phyloP scores from a whole-genome alignment of 2,797 vertebrate genomes.

The Microhierax caerulescens region DNA sequence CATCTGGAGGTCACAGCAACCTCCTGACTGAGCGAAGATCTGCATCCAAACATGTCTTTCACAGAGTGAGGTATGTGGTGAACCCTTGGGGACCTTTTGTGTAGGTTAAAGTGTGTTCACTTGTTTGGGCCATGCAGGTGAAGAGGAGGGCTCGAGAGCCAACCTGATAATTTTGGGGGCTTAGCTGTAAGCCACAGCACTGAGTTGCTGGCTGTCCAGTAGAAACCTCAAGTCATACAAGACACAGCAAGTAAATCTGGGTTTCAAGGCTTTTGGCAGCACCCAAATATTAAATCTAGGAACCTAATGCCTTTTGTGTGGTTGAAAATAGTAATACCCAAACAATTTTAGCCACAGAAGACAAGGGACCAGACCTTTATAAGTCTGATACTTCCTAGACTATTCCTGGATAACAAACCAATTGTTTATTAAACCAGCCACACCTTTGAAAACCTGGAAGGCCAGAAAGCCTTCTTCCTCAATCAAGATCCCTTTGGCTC shows the following conservation, averaged over 20 bases:
- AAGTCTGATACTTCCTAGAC: neutral
- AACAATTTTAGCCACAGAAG: neutral
- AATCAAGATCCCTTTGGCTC: neutral
- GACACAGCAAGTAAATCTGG: neutral
- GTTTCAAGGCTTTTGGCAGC: neutral
- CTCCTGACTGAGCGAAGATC: neutral
- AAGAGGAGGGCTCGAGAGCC: neutral
- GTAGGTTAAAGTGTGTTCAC: neutral
- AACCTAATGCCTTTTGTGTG: neutral
- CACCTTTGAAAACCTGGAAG: neutral
- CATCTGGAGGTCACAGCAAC: neutral
- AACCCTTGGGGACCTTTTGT: neutral
- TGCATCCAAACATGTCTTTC: neutral
- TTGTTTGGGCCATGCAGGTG: neutral
- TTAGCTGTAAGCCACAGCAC: neutral
- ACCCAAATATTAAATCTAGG: neutral
- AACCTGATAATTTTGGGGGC: neutral
- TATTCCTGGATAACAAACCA: neutral
- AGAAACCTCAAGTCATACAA: neutral
- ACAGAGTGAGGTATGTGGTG: neutral
- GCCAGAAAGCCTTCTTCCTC: neutral
- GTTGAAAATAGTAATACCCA: neutral
- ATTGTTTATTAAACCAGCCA: neutral
- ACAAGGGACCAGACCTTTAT: neutral
- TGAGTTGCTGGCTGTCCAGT: neutral